Evolutionary conservation across 2,888 invertebrate species (phyloP).

Genomic region (Alsophila aescularia): DNA sequence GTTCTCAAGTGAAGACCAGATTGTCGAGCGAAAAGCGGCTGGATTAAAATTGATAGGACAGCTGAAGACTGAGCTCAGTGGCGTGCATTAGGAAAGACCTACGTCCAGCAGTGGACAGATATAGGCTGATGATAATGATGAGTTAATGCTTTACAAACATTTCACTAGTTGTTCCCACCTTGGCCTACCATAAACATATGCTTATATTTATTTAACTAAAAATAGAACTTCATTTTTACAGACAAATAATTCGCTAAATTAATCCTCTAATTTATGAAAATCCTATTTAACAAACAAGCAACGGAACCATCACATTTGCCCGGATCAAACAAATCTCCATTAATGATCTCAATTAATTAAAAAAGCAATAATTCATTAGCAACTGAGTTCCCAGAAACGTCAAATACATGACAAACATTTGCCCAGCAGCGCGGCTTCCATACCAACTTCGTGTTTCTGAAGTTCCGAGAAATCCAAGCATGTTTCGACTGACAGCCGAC

Average conservation of each 20-base stretch:
- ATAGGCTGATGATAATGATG: too few species aligned
- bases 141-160: too few species aligned
- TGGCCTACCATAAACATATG: too few species aligned
- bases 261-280: not conserved
- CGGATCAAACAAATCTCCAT: slow-evolving; percentile 12
- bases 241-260: slow-evolving; percentile 1
- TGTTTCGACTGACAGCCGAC: slow-evolving; percentile 24
- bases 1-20: too few species aligned
- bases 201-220: too few species aligned
- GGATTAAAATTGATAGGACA: too few species aligned
- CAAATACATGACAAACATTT: slow-evolving; percentile 13
- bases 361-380: slow-evolving; percentile 1
- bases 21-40: too few species aligned
- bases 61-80: too few species aligned
- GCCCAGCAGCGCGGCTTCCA: slow-evolving; percentile 17
- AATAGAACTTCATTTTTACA: not conserved
- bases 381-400: slow-evolving; percentile 7
- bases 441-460: slow-evolving; percentile 10
- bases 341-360: slow-evolving; percentile 13
- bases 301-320: slow-evolving; percentile 15
- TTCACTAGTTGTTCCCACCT: too few species aligned
- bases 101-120: too few species aligned
- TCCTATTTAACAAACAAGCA: slow-evolving; percentile 2
- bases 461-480: slow-evolving; percentile 29
- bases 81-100: too few species aligned